Evolutionary conservation across 2,888 invertebrate species (phyloP), one percentile per base, ranked within the genome.

Genomic region (Hirtodrosophila trivittata): DNA sequence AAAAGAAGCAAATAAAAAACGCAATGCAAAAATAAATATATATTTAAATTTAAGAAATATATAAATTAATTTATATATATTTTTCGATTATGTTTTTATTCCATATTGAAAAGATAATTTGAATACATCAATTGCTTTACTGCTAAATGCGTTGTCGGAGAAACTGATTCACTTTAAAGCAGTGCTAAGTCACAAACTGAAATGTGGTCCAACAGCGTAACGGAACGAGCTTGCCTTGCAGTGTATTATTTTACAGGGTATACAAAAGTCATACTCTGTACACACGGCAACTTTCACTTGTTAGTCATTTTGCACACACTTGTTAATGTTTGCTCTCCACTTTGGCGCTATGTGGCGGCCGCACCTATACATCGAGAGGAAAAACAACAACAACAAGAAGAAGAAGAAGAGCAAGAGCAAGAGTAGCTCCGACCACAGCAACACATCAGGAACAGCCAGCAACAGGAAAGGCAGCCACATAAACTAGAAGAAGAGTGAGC

Each of bases 301-400:
- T 43, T 50, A 38, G 45, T 51, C 52, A 35, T 57, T 75, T 70
- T 65, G 42, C 63, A 71, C 59, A 72, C 76, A 83, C 66, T 75
- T 80, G 68, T 65, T 86, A 83, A 80, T 83, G 72, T 84, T 80
- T 80, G 76, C 56, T 59, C 49, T 75, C 45, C 65, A 50, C 55
- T 75, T 43, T 37, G 41, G 18, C 55, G 28, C 32, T 47, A 47
- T 14, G 25, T 41, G 32, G 26, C 35, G 28, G 37, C 57, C 70
- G 47, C 69, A 56, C 65, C 80, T 46, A 65, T 62, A 60, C 58
- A 60, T 13, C 21, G 3, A 62, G 8, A 33, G 33, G 13, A n/a
- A 26, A 35, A 25, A 21, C 12, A 35, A 30, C 8, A 39, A 41
- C 41, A 63, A 33, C 46, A 58, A 58, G 21, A 32, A n/a, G 6